A percentile compares a stretch with the other conserved stretches of the same genome.
Conservation (phyloP, 2,797 vertebrate genomes). For the Peromyscus melanophrys region DNA sequence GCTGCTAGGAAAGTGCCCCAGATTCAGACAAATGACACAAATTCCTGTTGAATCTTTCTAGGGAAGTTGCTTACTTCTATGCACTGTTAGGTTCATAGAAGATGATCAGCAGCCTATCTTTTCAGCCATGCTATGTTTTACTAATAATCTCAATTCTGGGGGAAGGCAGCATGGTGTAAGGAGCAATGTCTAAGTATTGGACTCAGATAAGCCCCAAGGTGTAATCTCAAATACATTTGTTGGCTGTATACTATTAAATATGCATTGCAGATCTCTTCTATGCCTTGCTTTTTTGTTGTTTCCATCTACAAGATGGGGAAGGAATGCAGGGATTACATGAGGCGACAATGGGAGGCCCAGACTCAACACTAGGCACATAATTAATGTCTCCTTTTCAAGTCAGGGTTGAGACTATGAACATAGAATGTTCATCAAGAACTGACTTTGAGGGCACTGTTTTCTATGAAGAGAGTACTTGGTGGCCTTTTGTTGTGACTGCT, state of each 20-base stretch:
- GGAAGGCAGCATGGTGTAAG: not conserved
- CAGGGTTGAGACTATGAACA: slow-evolving; percentile 43
- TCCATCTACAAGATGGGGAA: slow-evolving; percentile 41
- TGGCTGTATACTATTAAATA: not conserved
- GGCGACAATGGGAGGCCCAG: not conserved
- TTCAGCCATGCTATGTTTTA: slow-evolving; percentile 14
- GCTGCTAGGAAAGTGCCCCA: no score
- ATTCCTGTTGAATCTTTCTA: slow-evolving; percentile 44
- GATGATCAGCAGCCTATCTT: slow-evolving; percentile 22
- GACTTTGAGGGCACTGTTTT: slow-evolving; percentile 46
- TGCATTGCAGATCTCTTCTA: not conserved
- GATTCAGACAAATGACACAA: not conserved
- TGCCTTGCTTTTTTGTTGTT: slow-evolving; percentile 2
- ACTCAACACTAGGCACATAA: not conserved
- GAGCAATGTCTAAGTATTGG: not conserved
- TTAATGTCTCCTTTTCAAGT: slow-evolving; percentile 3
- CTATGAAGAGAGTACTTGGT: slow-evolving; percentile 57
- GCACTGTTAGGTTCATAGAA: not conserved
- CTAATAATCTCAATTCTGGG: slow-evolving; percentile 26
- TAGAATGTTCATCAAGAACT: slow-evolving; percentile 21
- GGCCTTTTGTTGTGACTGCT: slow-evolving; percentile 71
- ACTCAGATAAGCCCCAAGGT: not conserved
- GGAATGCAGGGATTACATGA: slow-evolving; percentile 23
- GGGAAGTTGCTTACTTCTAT: not conserved
- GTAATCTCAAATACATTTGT: not conserved